These are phyloP conservation scores for Lanistes nyassanus DNA, from an alignment of 1,140 invertebrate species.

Conservation along the genomic window DNA sequence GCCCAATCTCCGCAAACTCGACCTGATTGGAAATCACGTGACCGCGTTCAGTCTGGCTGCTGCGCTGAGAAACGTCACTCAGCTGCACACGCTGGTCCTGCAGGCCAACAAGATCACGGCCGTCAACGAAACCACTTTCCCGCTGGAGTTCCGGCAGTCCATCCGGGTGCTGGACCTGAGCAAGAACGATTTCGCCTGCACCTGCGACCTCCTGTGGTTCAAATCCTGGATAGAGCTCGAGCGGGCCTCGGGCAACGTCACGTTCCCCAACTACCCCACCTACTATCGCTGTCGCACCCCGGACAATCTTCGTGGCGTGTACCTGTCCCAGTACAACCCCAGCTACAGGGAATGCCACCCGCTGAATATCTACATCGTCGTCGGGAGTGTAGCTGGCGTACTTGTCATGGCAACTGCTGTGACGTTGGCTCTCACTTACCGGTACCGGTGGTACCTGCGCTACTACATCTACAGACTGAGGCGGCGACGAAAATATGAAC, in stretches of 20 bases:
- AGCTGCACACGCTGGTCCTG: background rate
- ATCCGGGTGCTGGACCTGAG: constrained; percentile 17
- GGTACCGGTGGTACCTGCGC: constrained; percentile 15
- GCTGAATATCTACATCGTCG: background rate
- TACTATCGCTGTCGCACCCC: constrained; percentile 3
- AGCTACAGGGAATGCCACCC: background rate
- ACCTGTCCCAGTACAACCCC: constrained; percentile 5
- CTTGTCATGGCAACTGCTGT: background rate
- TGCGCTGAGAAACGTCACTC: constrained; percentile 3
- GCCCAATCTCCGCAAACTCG: background rate
- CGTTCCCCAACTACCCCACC: background rate
- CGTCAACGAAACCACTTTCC: constrained; percentile 19
- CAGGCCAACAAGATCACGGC: background rate
- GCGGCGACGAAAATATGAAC: constrained; percentile 1
- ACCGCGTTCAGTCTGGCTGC: background rate
- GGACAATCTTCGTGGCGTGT: background rate
- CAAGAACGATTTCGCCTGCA: constrained; percentile 26
- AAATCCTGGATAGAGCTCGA: constrained; percentile 24
- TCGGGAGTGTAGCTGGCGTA: background rate
- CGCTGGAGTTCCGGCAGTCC: background rate
- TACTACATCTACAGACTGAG: constrained; percentile 17
- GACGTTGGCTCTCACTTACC: background rate
- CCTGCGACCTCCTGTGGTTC: constrained; percentile 29
- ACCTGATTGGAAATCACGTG: background rate
- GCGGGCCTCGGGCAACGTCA: background rate